Evolutionary conservation across 2,113 vertebrate species (phyloP), one percentile per base, ranked within the genome.

Genomic region (Suncus etruscus): DNA sequence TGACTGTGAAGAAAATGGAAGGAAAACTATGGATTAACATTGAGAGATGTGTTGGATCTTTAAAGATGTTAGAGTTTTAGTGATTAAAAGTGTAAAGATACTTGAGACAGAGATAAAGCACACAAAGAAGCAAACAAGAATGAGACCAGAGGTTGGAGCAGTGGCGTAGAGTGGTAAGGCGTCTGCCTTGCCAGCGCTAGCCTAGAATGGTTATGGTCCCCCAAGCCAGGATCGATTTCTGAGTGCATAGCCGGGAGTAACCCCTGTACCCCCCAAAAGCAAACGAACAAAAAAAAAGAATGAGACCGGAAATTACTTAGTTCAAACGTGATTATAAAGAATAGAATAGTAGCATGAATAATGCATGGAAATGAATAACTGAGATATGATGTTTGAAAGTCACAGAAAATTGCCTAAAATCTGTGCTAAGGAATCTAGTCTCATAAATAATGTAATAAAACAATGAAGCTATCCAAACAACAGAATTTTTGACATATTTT

Each of bases 51-150:
- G 14, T 72, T 83, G 11, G 1, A 45, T 73, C 18, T 66, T 77
- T 89, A 70, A 81, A 50, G 24, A 79, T 80, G 20, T 77, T 81
- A 72, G 73, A 68, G 32, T 32, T 91, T 32, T 93, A 47, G 39
- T 74, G 58, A 27, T 50, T 81, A 63, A 76, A 90, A 8, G 61
- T 72, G 45, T 77, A n/a, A 72, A 45, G 22, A 39, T 10, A 82
- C 85, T 22, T 48, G 22, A 85, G 18, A n/a, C 1, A 15, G 29
- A 15, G 29, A 58, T 6, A 50, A 32, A 73, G 74, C 54, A 65
- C 48, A 73, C 4, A 32, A 81, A 29, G 29, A 10, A 4, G 31
- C 31, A 65, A 18, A 45, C 31, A 50, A 32, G 54, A 51, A 7
- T 39, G 27, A 54, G 31, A 48, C 63, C 45, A 86, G 47, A 32